Percentiles rank a stretch among this genome's conserved stretches.
phyloP scores from a whole-genome alignment of 2,888 invertebrate genomes.

The Keiferia lycopersicella region DNA sequence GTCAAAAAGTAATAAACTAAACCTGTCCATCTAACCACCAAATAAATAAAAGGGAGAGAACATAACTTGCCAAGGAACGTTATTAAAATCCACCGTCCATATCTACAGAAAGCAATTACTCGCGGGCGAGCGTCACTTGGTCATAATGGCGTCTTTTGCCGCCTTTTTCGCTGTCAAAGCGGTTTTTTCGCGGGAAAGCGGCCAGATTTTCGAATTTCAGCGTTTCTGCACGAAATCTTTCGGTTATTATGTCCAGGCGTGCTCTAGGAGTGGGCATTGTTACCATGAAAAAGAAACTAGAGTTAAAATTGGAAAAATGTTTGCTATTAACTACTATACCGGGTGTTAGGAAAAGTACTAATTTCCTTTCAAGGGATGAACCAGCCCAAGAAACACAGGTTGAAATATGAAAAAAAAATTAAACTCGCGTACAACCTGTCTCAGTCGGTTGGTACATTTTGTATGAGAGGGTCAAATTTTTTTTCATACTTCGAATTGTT shows the following conservation, averaged over 20 bases:
- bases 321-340: not conserved
- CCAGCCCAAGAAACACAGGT: too few relatives aligned
- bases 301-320: not conserved
- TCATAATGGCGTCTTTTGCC: conserved; percentile 80
- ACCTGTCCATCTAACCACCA: conserved; percentile 16
- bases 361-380: too few relatives aligned
- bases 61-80: conserved; percentile 49
- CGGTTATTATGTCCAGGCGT: conserved; percentile 27
- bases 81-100: conserved; percentile 63
- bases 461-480: too few relatives aligned
- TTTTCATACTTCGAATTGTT: too few relatives aligned
- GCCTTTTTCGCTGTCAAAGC: conserved; percentile 79
- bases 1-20: conserved; percentile 10
- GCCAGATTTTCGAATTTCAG: conserved; percentile 44
- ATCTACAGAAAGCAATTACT: conserved; percentile 63
- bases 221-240: conserved; percentile 35
- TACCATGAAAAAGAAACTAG: not conserved
- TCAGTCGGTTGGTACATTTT: too few relatives aligned
- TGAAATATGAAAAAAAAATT: too few relatives aligned
- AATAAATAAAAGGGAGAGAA: conserved; percentile 39
- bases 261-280: conserved; percentile 1
- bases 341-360: too few relatives aligned
- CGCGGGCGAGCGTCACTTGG: conserved; percentile 81
- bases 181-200: conserved; percentile 70
- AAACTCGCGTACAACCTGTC: too few relatives aligned